These are phyloP conservation scores for Ptychobarbus kaznakovi DNA, from an alignment of 2,797 vertebrate species.

Conservation along the genomic window DNA sequence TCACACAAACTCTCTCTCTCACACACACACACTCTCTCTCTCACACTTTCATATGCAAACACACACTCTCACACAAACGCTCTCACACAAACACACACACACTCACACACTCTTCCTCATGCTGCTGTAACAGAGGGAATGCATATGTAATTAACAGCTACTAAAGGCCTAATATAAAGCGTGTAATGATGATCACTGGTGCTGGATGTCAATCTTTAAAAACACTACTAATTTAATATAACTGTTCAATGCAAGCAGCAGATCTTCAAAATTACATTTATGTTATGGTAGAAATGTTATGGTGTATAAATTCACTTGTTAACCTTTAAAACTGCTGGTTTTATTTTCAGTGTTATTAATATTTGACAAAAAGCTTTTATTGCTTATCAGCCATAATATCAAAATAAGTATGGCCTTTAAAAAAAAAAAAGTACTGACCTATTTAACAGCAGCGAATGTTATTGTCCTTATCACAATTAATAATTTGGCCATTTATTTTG, in stretches of 20 bases:
- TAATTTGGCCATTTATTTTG: no score
- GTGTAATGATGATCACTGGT: background rate
- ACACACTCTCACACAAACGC: background rate
- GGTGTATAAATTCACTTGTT: background rate
- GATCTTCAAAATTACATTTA: background rate
- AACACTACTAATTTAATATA: background rate
- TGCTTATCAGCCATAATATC: background rate
- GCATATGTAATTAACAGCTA: background rate
- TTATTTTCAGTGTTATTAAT: background rate
- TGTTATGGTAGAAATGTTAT: background rate
- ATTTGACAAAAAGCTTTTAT: background rate
- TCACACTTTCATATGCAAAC: background rate
- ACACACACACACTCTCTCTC: constrained; percentile 1
- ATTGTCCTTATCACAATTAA: no score
- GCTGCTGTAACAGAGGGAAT: background rate
- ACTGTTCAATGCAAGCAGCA: background rate
- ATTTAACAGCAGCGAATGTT: no score
- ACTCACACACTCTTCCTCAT: background rate
- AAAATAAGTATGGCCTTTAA: background rate
- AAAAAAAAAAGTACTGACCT: no score
- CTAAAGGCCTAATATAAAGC: background rate
- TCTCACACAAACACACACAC: background rate
- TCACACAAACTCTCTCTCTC: background rate
- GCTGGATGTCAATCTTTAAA: background rate
- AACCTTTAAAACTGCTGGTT: background rate